Evolutionary conservation across 2,888 invertebrate species (phyloP), one percentile per base, ranked within the genome.

Genomic region (Strigamia transsilvanica): DNA sequence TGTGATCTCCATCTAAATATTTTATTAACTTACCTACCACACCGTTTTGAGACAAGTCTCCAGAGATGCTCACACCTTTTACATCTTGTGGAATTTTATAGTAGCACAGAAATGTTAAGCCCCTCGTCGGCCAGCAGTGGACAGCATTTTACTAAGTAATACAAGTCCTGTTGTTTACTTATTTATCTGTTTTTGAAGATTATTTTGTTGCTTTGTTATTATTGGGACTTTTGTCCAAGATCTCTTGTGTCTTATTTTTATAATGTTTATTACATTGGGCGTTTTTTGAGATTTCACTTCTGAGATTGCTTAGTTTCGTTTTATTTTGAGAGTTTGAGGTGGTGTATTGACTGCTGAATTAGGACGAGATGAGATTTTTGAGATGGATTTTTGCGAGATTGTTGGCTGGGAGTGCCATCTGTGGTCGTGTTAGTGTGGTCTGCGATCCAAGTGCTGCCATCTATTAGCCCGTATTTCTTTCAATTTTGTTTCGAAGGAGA

Each of bases 51-150:
- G 51, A 51, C 51, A 51, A 51, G n/a, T 51, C 51, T 51, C 51
- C n/a, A n/a, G 51, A 51, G 51, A n/a, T 15, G 51, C 51, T 51
- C 51, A 51, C 51, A 51, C 51, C 51, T 42, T 51, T n/a, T 27
- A 51, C 56, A 56, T 56, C 56, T 56, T 18, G n/a, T 5, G 56
- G 56, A 56, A 56, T 56, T 56, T 56, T 56, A 18, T 56, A 56
- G 56, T 56, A 56, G 56, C 9, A 18, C 18, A 56, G 56, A 56
- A 56, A 18, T 56, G 56, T 15, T 56, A 18, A 18, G 56, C 27
- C 27, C 1, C 18, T 56, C 18, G n/a, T 0, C 18, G n/a, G 56
- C 4, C 9, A 56, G 5, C 2, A 56, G 21, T 56, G 56, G 56
- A 6, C 56, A 56, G 18, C 18, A 18, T 56, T 56, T 46, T 56